Base-by-base conservation (phyloP, 2,888 invertebrate genomes). In the Amphipyra berbera region DNA sequence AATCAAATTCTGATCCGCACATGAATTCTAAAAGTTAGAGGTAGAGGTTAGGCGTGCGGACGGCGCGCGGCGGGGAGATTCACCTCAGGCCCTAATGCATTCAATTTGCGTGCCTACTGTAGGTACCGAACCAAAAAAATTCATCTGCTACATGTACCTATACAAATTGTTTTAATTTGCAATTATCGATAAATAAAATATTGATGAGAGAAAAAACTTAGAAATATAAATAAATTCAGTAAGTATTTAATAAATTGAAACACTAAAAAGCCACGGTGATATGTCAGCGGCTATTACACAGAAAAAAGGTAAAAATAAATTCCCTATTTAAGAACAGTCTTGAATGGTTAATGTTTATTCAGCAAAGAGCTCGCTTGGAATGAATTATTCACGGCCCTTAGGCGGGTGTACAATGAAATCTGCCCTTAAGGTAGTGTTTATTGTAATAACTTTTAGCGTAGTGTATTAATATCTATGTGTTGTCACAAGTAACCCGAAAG, bases 371-470 rank as follows among this genome's bases (percentile, higher is more conserved):
- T 78, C 70, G 79, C 73, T 67, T 54, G 61, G 48, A 79, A 87
- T 88, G 85, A 86, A 87, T 87, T 81, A 88, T 88, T 88, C 86
- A 87, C 81, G 47, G 78, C 66, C 79, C 69, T 82, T 76, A 76
- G 82, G 76, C 79, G 77, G 66, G 81, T 79, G 78, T 79, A 84
- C 85, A 83, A 84, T 85, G 84, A 86, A 85, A 87, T 82, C 85
- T 84, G 83, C 85, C 86, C 84, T 83, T 81, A 77, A 79, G 74
- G 77, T 54, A 66, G 55, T 55, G 68, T 47, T 56, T 38, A 65
- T 66, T 71, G 63, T 62, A 42, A 71, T 59, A 54, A 64, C 67
- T 53, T 57, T 44, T 30, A 72, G 75, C 72, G 74, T 50, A 30
- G 8, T 13, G 40, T n/a, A n/a, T 1, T 21, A 21, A 21, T 21